These are phyloP conservation scores for Lipotes vexillifer DNA, from an alignment of 2,113 vertebrate genomes.

Conservation along the genomic window DNA sequence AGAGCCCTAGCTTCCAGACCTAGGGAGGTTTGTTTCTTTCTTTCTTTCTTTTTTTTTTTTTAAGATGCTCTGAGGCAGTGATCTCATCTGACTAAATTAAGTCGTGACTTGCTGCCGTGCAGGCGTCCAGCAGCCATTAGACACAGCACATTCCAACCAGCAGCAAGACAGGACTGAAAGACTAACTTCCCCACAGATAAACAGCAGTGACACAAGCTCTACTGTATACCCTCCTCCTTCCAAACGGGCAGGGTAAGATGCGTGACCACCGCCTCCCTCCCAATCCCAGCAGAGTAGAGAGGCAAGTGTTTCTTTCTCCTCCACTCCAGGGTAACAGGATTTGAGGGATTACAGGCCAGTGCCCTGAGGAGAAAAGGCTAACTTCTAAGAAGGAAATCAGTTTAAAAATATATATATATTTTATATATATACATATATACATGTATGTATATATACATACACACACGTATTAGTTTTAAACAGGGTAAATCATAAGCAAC, in stretches of 20 bases:
- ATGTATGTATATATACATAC: background rate
- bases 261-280: background rate
- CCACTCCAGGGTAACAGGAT: slow-evolving; percentile 20
- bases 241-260: slow-evolving; percentile 20
- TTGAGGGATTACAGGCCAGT: slow-evolving; percentile 41
- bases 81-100: slow-evolving; percentile 68
- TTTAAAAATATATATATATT: background rate
- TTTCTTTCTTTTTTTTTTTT: background rate
- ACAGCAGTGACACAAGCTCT: slow-evolving; percentile 40
- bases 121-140: slow-evolving; percentile 55
- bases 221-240: slow-evolving; percentile 19
- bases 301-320: slow-evolving; percentile 3
- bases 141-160: background rate
- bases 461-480: background rate
- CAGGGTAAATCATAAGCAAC: background rate
- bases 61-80: slow-evolving; percentile 52
- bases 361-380: background rate
- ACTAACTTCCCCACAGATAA: slow-evolving; percentile 54
- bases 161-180: slow-evolving; percentile 54
- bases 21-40: background rate
- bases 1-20: slow-evolving; percentile 50
- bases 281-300: background rate
- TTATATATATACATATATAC: too few relatives aligned
- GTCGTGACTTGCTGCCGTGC: slow-evolving; percentile 56
- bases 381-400: slow-evolving; percentile 8